phyloP scores from a whole-genome alignment of 2,113 vertebrate species.

The Myocastor coypus region DNA sequence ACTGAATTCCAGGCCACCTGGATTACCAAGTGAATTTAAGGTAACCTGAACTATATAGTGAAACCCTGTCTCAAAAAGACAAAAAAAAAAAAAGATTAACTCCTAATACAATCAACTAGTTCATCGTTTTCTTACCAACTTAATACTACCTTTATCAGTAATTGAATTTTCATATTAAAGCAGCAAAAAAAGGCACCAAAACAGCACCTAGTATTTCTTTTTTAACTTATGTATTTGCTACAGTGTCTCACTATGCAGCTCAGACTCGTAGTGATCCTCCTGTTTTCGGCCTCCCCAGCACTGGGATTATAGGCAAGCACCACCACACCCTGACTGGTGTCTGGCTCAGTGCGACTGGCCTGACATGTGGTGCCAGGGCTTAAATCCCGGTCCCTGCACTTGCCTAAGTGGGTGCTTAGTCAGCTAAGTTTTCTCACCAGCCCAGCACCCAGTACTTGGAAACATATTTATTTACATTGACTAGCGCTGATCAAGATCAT shows the following conservation, averaged over 20 bases:
- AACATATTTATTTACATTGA: not conserved
- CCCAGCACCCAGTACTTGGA: not conserved
- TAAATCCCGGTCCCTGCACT: too few species aligned
- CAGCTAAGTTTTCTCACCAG: too few species aligned
- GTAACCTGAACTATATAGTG: not conserved
- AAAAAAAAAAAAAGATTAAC: not conserved
- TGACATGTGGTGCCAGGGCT: too few species aligned
- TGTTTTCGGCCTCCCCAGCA: too few species aligned
- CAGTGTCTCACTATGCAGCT: too few species aligned
- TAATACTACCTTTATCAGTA: not conserved
- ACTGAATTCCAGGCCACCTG: not conserved
- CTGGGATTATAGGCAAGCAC: too few species aligned
- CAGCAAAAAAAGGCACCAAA: not conserved
- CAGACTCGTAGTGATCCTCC: too few species aligned
- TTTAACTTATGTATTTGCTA: too few species aligned
- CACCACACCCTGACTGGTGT: too few species aligned
- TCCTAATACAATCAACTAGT: not conserved
- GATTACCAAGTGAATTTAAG: not conserved
- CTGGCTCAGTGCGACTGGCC: too few species aligned
- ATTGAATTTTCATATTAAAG: not conserved
- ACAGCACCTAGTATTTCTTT: not conserved
- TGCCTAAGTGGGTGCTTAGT: too few species aligned
- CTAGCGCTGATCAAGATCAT: not conserved
- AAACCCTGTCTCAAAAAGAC: not conserved
- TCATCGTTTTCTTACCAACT: not conserved